Evolutionary conservation across 23 tunicate species (phyloP), one percentile per base, ranked within the genome.

Genomic region (Corella eumyota): DNA sequence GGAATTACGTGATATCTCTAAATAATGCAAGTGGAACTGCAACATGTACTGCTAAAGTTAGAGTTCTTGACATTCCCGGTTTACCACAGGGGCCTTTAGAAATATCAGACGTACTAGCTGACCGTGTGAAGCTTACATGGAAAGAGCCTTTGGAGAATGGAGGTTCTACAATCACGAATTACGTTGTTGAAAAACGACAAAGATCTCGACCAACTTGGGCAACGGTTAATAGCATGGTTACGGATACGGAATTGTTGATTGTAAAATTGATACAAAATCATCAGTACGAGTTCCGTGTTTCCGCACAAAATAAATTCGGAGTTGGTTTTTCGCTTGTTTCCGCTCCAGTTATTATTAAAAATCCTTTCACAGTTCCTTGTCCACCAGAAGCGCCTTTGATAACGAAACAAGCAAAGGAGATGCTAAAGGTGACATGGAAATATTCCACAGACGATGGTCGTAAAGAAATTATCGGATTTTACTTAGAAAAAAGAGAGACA

Each of bases 151-250:
- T 66, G 34, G 76, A 83, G 53, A 93, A 92, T 71, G 98, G 98
- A 4, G 98, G 98, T 30, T 76, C 93, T 2, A 32, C 98, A 2
- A 63, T 92, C 17, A 76, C 75, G 29, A 92, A 69, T 46, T 92
- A 81, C 57, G 59, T 78, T 29, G 71, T 92, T 38, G 90, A 92
- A 53, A 71, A 64, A 44, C 79, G 92, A 31, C 87, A 92, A 67
- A 90, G 90, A 20, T 90, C 97, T 11, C 65, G 97, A 46, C 76
- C 97, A n/a, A 78, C 97, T 20, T 90, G 97, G 97, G 79, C 82
- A 21, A 73, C 79, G 64, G 90, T 90, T 37, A 79, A 78, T 62
- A 75, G 78, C 0, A 90, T 78, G 48, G 81, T 66, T 0, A 66
- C 45, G 40, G 49, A 68, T 13, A 61, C 76, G 13, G 80, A 82